Percentiles rank a stretch among this genome's conserved stretches.
These are phyloP conservation scores for Himalopsyche phryganea DNA, from an alignment of 1,140 invertebrate species.

Conservation along the genomic window DNA sequence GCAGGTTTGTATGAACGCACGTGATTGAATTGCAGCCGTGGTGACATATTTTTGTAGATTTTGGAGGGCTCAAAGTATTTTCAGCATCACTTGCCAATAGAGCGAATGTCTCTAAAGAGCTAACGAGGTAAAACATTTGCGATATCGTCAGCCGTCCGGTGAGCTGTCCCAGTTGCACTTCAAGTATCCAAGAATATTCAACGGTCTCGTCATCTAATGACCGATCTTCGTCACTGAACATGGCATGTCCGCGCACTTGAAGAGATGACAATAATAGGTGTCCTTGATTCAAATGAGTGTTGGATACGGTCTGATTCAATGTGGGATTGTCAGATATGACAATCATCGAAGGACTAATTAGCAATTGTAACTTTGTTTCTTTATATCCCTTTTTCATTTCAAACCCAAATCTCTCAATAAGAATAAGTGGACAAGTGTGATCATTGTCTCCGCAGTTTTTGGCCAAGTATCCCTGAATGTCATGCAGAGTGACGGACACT, in stretches of 20 bases:
- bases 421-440: conserved; percentile 84
- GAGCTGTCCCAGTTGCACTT: conserved; percentile 78
- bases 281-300: conserved; percentile 76
- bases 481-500: conserved; percentile 91
- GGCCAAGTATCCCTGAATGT: conserved; percentile 89
- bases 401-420: conserved; percentile 89
- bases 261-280: conserved; percentile 86
- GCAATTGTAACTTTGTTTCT: conserved; percentile 86
- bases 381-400: conserved; percentile 93
- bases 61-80: conserved; percentile 78
- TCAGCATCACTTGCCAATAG: conserved; percentile 84
- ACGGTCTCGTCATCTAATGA: conserved; percentile 89
- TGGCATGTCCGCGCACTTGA: conserved; percentile 90
- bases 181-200: conserved; percentile 94
- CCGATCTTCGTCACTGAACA: conserved; percentile 92
- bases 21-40: conserved; percentile 75
- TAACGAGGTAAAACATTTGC: conserved; percentile 80
- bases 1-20: conserved; percentile 70
- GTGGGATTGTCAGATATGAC: conserved; percentile 64
- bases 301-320: conserved; percentile 59
- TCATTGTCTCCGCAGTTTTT: conserved; percentile 84
- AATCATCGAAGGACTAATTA: conserved; percentile 85
- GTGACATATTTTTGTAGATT: conserved; percentile 76
- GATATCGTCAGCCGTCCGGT: conserved; percentile 76
- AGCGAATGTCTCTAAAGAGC: conserved; percentile 84